Evolutionary conservation across 2,888 invertebrate genomes (phyloP).

Genomic region (Caenorhabditis sp.): DNA sequence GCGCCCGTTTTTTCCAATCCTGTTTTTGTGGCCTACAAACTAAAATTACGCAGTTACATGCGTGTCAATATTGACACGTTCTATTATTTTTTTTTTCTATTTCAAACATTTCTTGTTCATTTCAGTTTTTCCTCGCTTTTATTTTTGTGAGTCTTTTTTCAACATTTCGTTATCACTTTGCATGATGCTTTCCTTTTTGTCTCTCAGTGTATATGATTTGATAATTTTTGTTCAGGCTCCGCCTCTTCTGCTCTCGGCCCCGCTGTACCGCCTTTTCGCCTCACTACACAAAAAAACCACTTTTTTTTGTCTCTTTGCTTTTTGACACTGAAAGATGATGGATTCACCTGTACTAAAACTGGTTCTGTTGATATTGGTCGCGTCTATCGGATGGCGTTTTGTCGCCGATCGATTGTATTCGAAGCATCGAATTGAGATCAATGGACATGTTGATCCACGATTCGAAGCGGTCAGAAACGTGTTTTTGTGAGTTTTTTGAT

Average conservation of each 20-base stretch:
- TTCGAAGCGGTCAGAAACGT: conserved; percentile 40
- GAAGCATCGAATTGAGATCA: conserved; percentile 34
- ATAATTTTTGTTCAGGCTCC: conserved; percentile 10
- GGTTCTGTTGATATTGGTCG: conserved; percentile 6
- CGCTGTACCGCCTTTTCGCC: not conserved
- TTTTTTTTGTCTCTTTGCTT: not conserved
- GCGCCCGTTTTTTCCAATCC: too few species aligned
- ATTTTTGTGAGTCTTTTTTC: not conserved
- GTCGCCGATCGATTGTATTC: conserved; percentile 34
- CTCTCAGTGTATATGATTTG: too few species aligned
- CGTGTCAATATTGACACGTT: conserved; percentile 22
- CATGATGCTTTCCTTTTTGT: conserved; percentile 13
- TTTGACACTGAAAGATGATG: too few species aligned
- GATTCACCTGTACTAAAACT: conserved; percentile 24
- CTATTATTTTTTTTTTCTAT: conserved; percentile 32
- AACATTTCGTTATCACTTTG: not conserved
- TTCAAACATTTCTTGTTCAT: conserved; percentile 27
- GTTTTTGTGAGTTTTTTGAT: conserved; percentile 41
- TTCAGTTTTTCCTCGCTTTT: not conserved
- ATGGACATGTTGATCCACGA: conserved; percentile 31
- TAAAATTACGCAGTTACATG: not conserved
- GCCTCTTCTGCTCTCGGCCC: conserved; percentile 6
- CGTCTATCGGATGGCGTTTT: conserved; percentile 26
- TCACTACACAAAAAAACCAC: not conserved
- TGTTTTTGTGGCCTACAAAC: conserved; percentile 24